Evolutionary conservation across 2,888 invertebrate species (phyloP).

Genomic region (Capitulum mitella): DNA sequence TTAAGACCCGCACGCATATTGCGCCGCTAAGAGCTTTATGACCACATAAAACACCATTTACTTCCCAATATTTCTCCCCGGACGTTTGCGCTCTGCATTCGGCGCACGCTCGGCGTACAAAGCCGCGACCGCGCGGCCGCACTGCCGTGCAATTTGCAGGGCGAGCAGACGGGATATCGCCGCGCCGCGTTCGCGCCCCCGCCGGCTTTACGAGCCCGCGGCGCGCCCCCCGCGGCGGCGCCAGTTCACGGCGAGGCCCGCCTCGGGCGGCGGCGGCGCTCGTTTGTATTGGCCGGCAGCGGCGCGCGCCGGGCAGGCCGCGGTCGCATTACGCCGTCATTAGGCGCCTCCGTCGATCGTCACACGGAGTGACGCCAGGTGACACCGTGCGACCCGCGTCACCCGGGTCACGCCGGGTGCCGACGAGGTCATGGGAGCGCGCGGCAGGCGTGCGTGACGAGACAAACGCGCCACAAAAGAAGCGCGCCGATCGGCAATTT

Average conservation of each 20-base stretch:
- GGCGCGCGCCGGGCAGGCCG: not conserved
- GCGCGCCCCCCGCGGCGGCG: not conserved
- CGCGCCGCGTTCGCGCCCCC: too few relatives aligned
- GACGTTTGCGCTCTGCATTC: too few relatives aligned
- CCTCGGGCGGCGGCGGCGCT: not conserved
- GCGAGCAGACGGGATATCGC: too few relatives aligned
- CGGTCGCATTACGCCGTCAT: not conserved
- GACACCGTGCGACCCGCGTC: not conserved
- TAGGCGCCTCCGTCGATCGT: not conserved
- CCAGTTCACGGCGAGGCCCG: not conserved
- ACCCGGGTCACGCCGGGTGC: not conserved
- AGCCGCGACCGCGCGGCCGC: too few relatives aligned
- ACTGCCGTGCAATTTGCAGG: too few relatives aligned
- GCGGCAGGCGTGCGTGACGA: not conserved
- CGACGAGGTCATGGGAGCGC: not conserved
- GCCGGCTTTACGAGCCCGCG: too few relatives aligned
- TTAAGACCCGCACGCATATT: too few relatives aligned
- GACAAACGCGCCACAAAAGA: not conserved
- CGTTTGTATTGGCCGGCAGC: not conserved
- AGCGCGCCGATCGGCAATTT: not conserved
- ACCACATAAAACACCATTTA: too few relatives aligned
- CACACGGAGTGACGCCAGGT: not conserved
- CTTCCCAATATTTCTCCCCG: too few relatives aligned
- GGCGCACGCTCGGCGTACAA: too few relatives aligned
- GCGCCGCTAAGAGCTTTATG: too few relatives aligned